phyloP scores from a whole-genome alignment of 2,888 invertebrate genomes.

The Cyaniris semiargus region DNA sequence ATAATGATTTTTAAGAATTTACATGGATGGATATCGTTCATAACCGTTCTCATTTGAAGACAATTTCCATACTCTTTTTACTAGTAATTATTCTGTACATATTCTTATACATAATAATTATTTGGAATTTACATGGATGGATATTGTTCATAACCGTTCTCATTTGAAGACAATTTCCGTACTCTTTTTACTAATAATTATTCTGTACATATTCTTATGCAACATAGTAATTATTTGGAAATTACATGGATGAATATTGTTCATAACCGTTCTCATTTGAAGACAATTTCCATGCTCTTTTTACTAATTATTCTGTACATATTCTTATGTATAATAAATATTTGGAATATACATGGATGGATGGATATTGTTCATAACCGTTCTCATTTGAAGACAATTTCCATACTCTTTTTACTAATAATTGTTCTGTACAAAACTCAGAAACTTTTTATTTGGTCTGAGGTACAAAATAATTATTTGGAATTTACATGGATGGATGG shows the following conservation, averaged over 20 bases:
- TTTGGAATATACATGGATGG: neutral
- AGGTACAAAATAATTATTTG: no score
- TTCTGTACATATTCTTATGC: no score
- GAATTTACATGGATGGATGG: neutral
- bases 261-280: slow-evolving; percentile 1
- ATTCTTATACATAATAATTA: neutral
- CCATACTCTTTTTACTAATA: no score
- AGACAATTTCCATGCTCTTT: slow-evolving; percentile 25
- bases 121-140: neutral
- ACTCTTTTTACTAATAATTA: no score
- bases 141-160: neutral
- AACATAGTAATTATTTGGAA: neutral
- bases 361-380: slow-evolving; percentile 1
- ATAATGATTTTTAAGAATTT: no score
- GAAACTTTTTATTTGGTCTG: no score
- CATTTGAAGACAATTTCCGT: slow-evolving; percentile 28
- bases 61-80: slow-evolving; percentile 11
- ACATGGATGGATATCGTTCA: no score
- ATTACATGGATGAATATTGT: neutral
- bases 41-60: slow-evolving; percentile 14
- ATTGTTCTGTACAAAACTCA: no score
- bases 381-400: slow-evolving; percentile 28
- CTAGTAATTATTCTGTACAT: slow-evolving; percentile 42
- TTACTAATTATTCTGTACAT: no score
- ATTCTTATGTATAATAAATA: no score